Evolutionary conservation across 2,888 invertebrate species (phyloP), one percentile per base, ranked within the genome.

Genomic region (Meiosimyza decipiens): DNA sequence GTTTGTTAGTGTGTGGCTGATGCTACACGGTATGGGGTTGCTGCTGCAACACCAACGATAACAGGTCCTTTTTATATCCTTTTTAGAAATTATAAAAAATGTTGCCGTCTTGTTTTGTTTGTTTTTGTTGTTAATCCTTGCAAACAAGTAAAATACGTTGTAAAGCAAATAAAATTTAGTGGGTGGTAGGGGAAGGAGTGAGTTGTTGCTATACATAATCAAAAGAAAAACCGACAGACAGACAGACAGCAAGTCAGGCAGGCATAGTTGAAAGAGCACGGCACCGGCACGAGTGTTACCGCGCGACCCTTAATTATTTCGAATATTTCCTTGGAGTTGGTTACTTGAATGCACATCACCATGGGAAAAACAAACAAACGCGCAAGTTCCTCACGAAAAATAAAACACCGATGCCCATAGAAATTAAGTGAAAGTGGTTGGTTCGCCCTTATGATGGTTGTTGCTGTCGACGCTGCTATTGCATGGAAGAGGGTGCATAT

Each of bases 351-450:
- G 40, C 40, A 40, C 9, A 40, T 40, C 74, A 74, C 73, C 72
- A 73, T 77, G 76, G 71, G 76, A 76, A 75, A 77, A 71, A 72
- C 76, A 77, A 76, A 76, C 69, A 75, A 50, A 28, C 4, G 28
- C 4, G 28, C 28, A 28, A 28, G 3, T 28, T 3, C 40, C 40
- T 40, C 40, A 40, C 9, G 40, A 40, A 7, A 7, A 40, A 40
- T 40, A 69, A 47, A 57, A 52, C 52, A 63, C 47, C 51, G 28
- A 50, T 40, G 18, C 50, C 72, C 78, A 82, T 82, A 79, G 80
- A 82, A 81, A 82, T 82, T 82, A 82, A 82, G 81, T 80, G 81
- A 81, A 82, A 82, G 82, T 82, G 78, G 77, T 73, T 52, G 69
- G 9, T 40, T 40, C 9, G 9, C 40, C 40, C 40, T 6, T 5